phyloP scores from a whole-genome alignment of 2,113 vertebrate genomes.

The Telmatochromis brichardi region DNA sequence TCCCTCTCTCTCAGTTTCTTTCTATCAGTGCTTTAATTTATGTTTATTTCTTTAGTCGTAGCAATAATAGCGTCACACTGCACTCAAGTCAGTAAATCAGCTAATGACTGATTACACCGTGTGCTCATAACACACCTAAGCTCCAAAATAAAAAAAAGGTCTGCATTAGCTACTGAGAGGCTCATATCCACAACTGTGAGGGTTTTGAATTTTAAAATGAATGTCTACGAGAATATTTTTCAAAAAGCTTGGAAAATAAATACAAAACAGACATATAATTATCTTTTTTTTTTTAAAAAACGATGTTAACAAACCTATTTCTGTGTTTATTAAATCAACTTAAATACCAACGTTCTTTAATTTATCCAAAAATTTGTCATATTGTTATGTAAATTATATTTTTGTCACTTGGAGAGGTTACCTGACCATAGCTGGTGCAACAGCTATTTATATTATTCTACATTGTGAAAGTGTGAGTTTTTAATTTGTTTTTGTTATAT shows the following conservation, averaged over 20 bases:
- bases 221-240: not conserved
- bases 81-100: not conserved
- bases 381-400: not conserved
- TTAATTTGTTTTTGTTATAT: not conserved
- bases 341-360: not conserved
- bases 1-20: not conserved
- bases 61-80: not conserved
- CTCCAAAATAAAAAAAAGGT: not conserved
- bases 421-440: not conserved
- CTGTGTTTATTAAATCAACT: not conserved
- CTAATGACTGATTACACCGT: not conserved
- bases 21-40: not conserved
- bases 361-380: not conserved
- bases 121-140: not conserved
- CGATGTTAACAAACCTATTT: not conserved
- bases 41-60: not conserved
- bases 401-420: not conserved
- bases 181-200: not conserved
- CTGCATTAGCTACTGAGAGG: not conserved
- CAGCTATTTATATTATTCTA: not conserved
- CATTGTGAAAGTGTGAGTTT: not conserved
- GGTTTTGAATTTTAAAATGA: not conserved
- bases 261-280: not conserved
- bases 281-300: not conserved
- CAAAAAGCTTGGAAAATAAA: not conserved